phyloP scores from a whole-genome alignment of 2,797 vertebrate genomes.

The Hylomyscus alleni region DNA sequence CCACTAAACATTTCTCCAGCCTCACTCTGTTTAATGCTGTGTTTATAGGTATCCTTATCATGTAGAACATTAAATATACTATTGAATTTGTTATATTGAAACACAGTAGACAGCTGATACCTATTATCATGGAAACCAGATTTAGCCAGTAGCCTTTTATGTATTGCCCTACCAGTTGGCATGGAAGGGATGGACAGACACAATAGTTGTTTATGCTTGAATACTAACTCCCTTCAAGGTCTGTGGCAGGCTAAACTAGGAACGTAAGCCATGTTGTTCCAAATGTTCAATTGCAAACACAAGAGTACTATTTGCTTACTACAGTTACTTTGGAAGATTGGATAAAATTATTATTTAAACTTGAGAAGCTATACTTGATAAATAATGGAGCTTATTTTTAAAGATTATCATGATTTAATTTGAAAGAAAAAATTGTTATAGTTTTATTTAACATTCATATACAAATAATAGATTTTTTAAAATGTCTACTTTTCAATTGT shows the following conservation, averaged over 20 bases:
- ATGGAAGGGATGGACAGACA: not conserved
- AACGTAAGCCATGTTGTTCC: not conserved
- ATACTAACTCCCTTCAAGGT: not conserved
- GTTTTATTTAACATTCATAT: constrained; percentile 8
- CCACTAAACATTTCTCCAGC: not conserved
- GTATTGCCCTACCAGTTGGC: rapidly evolving
- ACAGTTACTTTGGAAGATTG: not conserved
- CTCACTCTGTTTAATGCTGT: not conserved
- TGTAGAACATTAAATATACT: not conserved
- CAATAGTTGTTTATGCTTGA: not conserved
- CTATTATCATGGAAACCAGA: not conserved
- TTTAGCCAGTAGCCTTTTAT: not conserved
- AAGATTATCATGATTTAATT: constrained; percentile 40
- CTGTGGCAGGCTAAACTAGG: not conserved
- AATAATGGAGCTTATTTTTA: constrained; percentile 53
- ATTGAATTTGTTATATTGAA: not conserved
- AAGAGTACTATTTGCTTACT: not conserved
- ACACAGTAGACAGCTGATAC: not conserved
- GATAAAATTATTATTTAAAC: constrained; percentile 28
- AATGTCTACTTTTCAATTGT: constrained; percentile 28
- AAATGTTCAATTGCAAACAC: not conserved
- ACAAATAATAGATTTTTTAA: constrained; percentile 13
- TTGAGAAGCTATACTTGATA: constrained; percentile 10
- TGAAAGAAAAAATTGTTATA: constrained; percentile 23
- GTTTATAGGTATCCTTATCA: not conserved